A percentile compares a stretch with the other conserved stretches of the same genome.
These are phyloP conservation scores for Notiomystis cincta DNA, from an alignment of 2,113 vertebrate species.

Conservation along the genomic window DNA sequence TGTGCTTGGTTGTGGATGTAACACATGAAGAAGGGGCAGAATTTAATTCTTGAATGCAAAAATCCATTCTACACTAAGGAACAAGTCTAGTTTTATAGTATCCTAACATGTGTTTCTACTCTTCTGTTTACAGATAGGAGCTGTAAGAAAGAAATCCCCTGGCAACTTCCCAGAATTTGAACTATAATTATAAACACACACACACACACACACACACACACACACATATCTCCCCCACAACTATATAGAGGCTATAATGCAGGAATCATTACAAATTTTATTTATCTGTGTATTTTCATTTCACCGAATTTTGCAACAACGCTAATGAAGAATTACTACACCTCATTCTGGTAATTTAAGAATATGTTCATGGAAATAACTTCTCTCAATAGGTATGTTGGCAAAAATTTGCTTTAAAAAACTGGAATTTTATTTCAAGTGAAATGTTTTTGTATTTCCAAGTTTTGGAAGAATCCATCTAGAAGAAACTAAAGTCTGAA, in stretches of 20 bases:
- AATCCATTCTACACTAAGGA: not conserved
- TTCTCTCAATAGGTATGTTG: not conserved
- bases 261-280: slow-evolving; percentile 33
- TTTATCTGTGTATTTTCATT: slow-evolving; percentile 31
- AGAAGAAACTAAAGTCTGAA: not conserved
- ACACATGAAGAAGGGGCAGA: not conserved
- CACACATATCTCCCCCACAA: not conserved
- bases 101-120: not conserved
- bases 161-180: slow-evolving; percentile 2
- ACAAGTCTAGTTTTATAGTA: not conserved
- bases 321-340: slow-evolving; percentile 14
- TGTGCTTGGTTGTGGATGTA: not conserved
- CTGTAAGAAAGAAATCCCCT: not conserved
- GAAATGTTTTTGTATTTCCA: not conserved
- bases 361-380: not conserved
- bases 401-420: not conserved
- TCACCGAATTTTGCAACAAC: not conserved
- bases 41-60: not conserved
- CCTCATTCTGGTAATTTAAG: slow-evolving; percentile 13
- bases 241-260: not conserved
- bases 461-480: not conserved
- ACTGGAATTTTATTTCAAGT: not conserved
- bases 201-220: not conserved
- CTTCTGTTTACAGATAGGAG: not conserved
- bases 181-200: not conserved